phyloP scores from a whole-genome alignment of 2,113 vertebrate species.

The Pleuronectes platessa region DNA sequence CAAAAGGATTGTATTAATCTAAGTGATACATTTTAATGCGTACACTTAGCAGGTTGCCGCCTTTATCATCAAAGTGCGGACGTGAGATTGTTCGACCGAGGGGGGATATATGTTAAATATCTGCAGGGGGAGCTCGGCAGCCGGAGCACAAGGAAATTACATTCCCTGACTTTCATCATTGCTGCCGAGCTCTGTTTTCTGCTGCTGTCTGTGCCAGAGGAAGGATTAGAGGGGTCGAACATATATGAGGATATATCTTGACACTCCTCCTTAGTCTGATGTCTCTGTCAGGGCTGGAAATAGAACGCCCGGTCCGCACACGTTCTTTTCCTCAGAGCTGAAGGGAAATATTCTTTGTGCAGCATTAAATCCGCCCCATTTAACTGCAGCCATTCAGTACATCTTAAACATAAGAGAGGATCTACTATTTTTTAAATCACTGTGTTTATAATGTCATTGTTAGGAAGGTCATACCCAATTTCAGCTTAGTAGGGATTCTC shows the following conservation, averaged over 20 bases:
- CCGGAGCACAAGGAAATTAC: constrained; percentile 66
- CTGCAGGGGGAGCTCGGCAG: constrained; percentile 62
- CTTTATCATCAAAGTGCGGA: constrained; percentile 79
- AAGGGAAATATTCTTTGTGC: constrained; percentile 10
- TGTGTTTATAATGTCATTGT: neutral
- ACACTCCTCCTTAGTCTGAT: constrained; percentile 49
- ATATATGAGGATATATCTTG: constrained; percentile 39
- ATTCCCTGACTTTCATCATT: constrained; percentile 74
- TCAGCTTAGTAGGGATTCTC: neutral
- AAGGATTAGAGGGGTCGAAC: constrained; percentile 59
- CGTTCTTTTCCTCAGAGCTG: constrained; percentile 9
- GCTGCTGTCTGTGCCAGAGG: constrained; percentile 41
- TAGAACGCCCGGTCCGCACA: constrained; percentile 10
- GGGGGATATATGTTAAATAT: constrained; percentile 73
- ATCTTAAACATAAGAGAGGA: constrained; percentile 14
- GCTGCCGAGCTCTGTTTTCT: constrained; percentile 59
- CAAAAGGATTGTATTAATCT: constrained; percentile 81
- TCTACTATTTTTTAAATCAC: constrained; percentile 16
- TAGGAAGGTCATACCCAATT: constrained; percentile 29
- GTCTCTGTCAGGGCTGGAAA: constrained; percentile 50
- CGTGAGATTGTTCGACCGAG: constrained; percentile 54
- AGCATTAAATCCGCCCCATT: neutral
- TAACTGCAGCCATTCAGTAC: constrained; percentile 21
- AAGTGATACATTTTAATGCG: constrained; percentile 80
- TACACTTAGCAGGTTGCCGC: constrained; percentile 74